Percentiles rank a stretch among this genome's conserved stretches.
These are phyloP conservation scores for Euleptes europaea DNA, from an alignment of 2,113 vertebrate species.

Conservation along the genomic window DNA sequence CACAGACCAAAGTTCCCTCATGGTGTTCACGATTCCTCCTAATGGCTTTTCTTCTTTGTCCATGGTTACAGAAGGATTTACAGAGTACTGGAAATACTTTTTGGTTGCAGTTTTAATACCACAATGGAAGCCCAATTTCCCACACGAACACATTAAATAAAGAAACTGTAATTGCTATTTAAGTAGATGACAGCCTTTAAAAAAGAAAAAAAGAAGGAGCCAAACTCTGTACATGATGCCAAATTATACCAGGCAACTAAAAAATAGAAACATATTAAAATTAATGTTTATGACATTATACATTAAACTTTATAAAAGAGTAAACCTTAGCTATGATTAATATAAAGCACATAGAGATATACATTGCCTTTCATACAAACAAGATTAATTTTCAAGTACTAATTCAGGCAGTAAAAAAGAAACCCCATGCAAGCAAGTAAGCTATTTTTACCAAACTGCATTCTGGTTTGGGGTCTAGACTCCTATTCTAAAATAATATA, in stretches of 20 bases:
- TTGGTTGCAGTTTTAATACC: conserved; percentile 15
- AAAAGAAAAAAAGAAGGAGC: background rate
- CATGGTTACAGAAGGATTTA: conserved; percentile 33
- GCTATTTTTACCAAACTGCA: conserved; percentile 27
- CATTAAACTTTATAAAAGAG: background rate
- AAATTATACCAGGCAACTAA: background rate
- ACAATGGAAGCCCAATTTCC: background rate
- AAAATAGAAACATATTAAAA: background rate
- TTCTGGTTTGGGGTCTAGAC: conserved; percentile 17
- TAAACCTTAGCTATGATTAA: background rate
- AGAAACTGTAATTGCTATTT: conserved; percentile 10
- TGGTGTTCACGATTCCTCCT: conserved; percentile 4
- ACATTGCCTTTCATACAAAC: background rate
- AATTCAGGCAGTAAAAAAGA: conserved; percentile 8
- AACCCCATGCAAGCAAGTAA: background rate
- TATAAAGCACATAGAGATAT: background rate
- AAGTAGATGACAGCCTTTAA: background rate
- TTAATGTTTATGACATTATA: background rate
- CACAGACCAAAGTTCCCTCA: background rate
- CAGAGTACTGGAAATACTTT: conserved; percentile 42
- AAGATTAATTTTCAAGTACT: background rate
- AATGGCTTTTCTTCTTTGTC: conserved; percentile 34
- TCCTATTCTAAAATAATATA: background rate
- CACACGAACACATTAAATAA: conserved; percentile 11
- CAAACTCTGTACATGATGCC: background rate